Base-by-base conservation (phyloP, 2,113 vertebrate species). In the Pogona vitticeps region DNA sequence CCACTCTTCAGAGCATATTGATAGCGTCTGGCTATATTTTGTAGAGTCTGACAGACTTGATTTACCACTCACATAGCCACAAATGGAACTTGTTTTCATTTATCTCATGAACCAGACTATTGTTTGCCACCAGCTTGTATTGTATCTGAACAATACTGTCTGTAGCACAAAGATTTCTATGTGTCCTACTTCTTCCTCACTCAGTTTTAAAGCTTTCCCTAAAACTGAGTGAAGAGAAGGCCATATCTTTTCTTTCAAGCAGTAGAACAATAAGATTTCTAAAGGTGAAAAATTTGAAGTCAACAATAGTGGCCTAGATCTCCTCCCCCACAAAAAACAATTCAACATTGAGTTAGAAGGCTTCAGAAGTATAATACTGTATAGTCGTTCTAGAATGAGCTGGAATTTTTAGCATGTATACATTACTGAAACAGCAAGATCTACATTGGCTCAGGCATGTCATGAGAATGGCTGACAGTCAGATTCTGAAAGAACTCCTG, bases 71-170 rank as follows among this genome's bases (percentile, higher is more conserved):
- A 36, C 28, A 52, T 38, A 46, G 63, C 6, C 82, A 36, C 33
- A 90, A 86, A 76, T 40, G 12, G 10, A 58, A 78, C 3, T 88
- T 70, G 1, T 63, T 81, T 90, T 42, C 56, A 14, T 82, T 86
- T 88, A 82, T 33, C 75, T n/a, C 38, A 70, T 70, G 38, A 26
- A 90, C 23, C 26, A 58, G 5, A 10, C 70, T 87, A 63, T 56
- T 86, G 63, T 81, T 56, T 84, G 76, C 59, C 59, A 71, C 31
- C 67, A 70, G n/a, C 21, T 71, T 65, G 21, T 72, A 73, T 15
- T 68, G 28, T 58, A 21, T 9, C 38, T 31, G 42, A 17, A 26
- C 38, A 61, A 0, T 4, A 68, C 67, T 61, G 23, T 26, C 12
- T 82, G 1, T 36, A 68, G n/a, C 65, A 91, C n/a, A 8, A 79